phyloP scores from a whole-genome alignment of 2,888 invertebrate species.

The Ommatoiulus sabulosus region DNA sequence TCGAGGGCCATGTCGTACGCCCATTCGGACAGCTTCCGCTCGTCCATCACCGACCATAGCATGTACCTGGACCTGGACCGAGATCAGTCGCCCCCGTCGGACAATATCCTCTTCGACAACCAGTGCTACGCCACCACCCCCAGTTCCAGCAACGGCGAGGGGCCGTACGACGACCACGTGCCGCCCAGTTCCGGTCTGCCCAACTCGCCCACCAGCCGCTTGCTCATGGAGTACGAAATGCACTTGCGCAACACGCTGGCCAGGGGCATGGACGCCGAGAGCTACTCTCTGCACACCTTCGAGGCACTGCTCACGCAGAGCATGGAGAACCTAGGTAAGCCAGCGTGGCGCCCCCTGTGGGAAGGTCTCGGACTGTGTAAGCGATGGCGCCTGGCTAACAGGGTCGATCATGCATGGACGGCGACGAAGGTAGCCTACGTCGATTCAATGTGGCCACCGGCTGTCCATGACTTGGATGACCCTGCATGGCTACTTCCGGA shows the following conservation, averaged over 20 bases:
- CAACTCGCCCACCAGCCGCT: constrained; percentile 82
- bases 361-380: too few relatives aligned
- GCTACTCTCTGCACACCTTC: constrained; percentile 92
- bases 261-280: constrained; percentile 95
- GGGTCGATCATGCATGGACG: too few relatives aligned
- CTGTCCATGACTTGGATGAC: too few relatives aligned
- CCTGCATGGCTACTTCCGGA: too few relatives aligned
- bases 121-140: constrained; percentile 96
- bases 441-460: too few relatives aligned
- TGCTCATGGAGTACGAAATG: constrained; percentile 93
- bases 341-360: too few relatives aligned
- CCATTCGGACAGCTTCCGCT: constrained; percentile 58
- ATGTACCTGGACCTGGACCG: constrained; percentile 82
- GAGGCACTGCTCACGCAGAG: constrained; percentile 92
- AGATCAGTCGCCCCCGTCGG: constrained; percentile 84
- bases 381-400: too few relatives aligned
- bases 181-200: constrained; percentile 57
- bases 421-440: too few relatives aligned
- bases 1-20: constrained; percentile 55
- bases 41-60: constrained; percentile 61
- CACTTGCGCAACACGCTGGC: constrained; percentile 91
- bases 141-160: constrained; percentile 85
- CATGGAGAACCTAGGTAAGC: constrained; percentile 86
- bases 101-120: constrained; percentile 94
- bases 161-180: constrained; percentile 74